Evolutionary conservation across 2,113 vertebrate species (phyloP), one percentile per base, ranked within the genome.

Genomic region (Chloropsis cyanopogon): DNA sequence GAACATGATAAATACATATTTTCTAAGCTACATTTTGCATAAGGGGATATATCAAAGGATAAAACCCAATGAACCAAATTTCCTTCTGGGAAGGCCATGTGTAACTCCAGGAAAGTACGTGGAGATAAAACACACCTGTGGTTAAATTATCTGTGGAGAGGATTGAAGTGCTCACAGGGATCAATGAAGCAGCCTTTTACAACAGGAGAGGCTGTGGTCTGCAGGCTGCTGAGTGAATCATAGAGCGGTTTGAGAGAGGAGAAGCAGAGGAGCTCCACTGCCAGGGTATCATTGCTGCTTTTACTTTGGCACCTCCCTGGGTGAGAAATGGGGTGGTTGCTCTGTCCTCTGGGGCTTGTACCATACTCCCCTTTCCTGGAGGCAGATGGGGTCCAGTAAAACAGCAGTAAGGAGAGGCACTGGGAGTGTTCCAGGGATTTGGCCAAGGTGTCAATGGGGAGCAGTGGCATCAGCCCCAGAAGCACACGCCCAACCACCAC

Each of bases 41-140:
- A 90, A 86, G 35, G 28, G 64, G 69, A 63, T 93, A 49, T 90
- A 92, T 83, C 17, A 70, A 93, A 83, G 8, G 44, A 81, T 88
- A 92, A 95, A 91, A 63, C 20, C 50, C 42, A 41, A 9, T 52
- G 63, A 93, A 63, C 33, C 39, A 75, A 52, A 81, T 88, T 86
- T 94, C 22, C 54, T 83, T 85, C 71, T 86, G 79, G 68, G 68
- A 93, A 96, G 60, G 72, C 83, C 64, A 24, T 56, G 28, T 73
- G 44, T 90, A 92, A 92, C 63, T 90, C 63, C 35, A 78, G 85
- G 76, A 70, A 90, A 88, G 42, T 75, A 83, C 19, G 39, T 26
- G 17, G 47, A 88, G 87, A 85, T 83, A 88, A 90, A 94, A 88
- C 56, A 95, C 82, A 90, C 64, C 75, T 80, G 75, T 91, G 79